phyloP scores from a whole-genome alignment of 2,888 invertebrate genomes.

The Drosophila recens region DNA sequence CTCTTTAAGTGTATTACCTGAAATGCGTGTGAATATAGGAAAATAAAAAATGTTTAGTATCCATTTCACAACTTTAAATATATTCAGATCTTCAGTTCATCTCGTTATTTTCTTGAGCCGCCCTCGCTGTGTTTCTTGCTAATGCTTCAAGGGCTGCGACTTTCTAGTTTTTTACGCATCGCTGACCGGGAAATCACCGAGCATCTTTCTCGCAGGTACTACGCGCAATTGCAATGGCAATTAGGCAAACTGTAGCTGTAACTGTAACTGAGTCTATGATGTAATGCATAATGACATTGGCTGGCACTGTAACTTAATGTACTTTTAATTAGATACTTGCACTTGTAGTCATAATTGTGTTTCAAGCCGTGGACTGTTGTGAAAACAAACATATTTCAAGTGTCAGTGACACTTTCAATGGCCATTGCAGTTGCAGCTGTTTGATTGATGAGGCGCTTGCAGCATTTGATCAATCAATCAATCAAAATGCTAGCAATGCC shows the following conservation, averaged over 20 bases:
- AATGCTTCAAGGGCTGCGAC: slow-evolving; percentile 35
- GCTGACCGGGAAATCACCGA: slow-evolving; percentile 32
- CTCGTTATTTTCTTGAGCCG: not conserved
- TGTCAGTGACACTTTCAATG: slow-evolving; percentile 44
- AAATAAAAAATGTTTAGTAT: not conserved
- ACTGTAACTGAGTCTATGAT: slow-evolving; percentile 6
- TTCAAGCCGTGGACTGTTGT: not conserved
- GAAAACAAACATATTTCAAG: slow-evolving; percentile 57
- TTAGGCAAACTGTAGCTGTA: slow-evolving; percentile 52
- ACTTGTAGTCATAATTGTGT: not conserved
- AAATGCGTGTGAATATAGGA: not conserved
- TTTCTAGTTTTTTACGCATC: slow-evolving; percentile 46
- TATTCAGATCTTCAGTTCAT: not conserved
- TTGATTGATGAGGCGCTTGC: slow-evolving; percentile 38
- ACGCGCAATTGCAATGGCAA: slow-evolving; percentile 64
- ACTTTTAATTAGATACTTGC: slow-evolving; percentile 63
- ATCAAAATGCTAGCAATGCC: slow-evolving; percentile 42
- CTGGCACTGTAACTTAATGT: slow-evolving; percentile 48
- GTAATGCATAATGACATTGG: slow-evolving; percentile 17
- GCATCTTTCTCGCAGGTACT: slow-evolving; percentile 56
- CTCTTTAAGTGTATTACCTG: not conserved
- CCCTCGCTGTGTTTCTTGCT: slow-evolving; percentile 24
- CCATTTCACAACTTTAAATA: not conserved
- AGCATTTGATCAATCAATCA: slow-evolving; percentile 53
- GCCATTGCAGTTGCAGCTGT: slow-evolving; percentile 6